phyloP scores from a whole-genome alignment of 2,888 invertebrate genomes.

The Eupithecia subumbrata region DNA sequence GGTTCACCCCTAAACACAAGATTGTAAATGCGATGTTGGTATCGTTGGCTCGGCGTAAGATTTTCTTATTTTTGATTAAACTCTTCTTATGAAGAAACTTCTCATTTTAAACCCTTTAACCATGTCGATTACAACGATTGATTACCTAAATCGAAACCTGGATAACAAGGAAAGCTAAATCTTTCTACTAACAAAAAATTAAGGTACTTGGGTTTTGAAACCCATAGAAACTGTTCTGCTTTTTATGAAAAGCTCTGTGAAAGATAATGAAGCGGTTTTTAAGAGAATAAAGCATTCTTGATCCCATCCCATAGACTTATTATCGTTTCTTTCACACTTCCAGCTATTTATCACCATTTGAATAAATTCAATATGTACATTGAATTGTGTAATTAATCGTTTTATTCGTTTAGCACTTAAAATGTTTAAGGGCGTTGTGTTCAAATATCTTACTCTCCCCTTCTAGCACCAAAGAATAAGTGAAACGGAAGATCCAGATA shows the following conservation, averaged over 20 bases:
- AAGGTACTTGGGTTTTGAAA: too few species aligned
- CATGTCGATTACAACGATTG: too few species aligned
- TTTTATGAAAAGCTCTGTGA: neutral
- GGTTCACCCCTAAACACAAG: too few species aligned
- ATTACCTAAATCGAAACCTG: too few species aligned
- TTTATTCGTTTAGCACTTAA: conserved; percentile 84
- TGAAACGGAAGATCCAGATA: conserved; percentile 58
- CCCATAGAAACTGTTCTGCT: too few species aligned
- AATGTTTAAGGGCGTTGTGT: conserved; percentile 82
- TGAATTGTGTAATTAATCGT: conserved; percentile 84
- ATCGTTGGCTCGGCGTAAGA: too few species aligned
- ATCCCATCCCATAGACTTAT: conserved; percentile 26
- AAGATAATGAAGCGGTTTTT: neutral
- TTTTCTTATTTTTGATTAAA: too few species aligned
- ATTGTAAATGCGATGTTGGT: too few species aligned
- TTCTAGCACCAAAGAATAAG: conserved; percentile 52
- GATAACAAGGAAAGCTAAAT: too few species aligned
- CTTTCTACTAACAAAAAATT: too few species aligned
- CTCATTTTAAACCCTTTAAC: too few species aligned
- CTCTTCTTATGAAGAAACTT: too few species aligned
- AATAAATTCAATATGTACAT: conserved; percentile 85
- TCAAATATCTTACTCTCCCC: conserved; percentile 71
- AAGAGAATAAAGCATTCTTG: conserved; percentile 15
- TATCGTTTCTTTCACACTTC: conserved; percentile 67
- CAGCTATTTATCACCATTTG: conserved; percentile 82